phyloP scores from a whole-genome alignment of 1,140 invertebrate genomes.

The Paralvinella palmiformis region DNA sequence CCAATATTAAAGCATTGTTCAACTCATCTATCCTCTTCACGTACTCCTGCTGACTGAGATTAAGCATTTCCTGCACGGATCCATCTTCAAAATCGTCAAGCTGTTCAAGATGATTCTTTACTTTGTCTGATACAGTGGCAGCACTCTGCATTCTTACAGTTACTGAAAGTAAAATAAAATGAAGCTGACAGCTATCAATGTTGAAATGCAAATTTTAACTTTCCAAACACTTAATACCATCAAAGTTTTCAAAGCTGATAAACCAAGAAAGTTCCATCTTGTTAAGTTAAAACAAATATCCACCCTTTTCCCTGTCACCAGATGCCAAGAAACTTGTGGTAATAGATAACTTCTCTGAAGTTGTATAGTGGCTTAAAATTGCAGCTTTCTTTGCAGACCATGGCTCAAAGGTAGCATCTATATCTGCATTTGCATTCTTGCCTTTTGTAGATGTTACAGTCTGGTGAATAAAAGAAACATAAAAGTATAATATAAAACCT shows the following conservation, averaged over 20 bases:
- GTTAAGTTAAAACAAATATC: no score
- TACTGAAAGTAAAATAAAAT: conserved; percentile 8
- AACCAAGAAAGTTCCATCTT: no score
- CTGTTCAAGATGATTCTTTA: conserved; percentile 84
- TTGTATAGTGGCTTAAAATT: conserved; percentile 83
- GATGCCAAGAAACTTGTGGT: conserved; percentile 77
- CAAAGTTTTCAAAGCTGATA: conserved; percentile 22
- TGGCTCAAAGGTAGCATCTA: conserved; percentile 59
- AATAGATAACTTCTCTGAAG: conserved; percentile 83
- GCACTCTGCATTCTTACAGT: conserved; percentile 22
- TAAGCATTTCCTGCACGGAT: conserved; percentile 71
- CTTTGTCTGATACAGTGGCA: conserved; percentile 75
- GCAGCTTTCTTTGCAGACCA: conserved; percentile 66
- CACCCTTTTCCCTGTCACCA: conserved; percentile 65
- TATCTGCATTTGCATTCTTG: conserved; percentile 25
- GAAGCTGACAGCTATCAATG: conserved; percentile 56
- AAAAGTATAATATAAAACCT: background rate
- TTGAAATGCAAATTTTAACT: conserved; percentile 12
- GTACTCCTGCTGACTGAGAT: conserved; percentile 88
- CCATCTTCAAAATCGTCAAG: conserved; percentile 88
- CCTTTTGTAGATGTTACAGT: conserved; percentile 47
- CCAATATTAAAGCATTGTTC: conserved; percentile 77
- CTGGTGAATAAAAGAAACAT: background rate
- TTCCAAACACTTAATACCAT: conserved; percentile 3
- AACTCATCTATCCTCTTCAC: conserved; percentile 79